Conservation (phyloP, 2,797 vertebrate species). For the Enteromius mattozi region DNA sequence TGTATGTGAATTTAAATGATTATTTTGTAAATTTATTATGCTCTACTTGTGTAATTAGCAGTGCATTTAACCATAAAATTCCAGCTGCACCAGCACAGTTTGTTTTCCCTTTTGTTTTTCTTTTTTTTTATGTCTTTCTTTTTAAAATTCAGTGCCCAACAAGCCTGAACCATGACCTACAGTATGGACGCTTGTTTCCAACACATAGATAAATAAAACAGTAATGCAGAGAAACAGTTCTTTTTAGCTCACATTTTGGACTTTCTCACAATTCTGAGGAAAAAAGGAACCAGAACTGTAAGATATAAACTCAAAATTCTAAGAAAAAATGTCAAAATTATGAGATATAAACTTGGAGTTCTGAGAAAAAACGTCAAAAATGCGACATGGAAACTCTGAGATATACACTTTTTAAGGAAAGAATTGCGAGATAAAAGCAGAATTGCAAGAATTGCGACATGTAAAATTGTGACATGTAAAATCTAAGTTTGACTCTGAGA, state of each 20-base stretch:
- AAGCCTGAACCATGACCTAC: background rate
- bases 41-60: background rate
- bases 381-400: background rate
- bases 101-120: background rate
- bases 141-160: background rate
- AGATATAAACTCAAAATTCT: background rate
- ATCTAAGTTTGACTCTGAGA: background rate
- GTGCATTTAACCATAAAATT: background rate
- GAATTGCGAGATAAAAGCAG: background rate
- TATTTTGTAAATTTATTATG: constrained; percentile 5
- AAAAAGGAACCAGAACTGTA: background rate
- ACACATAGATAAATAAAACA: background rate
- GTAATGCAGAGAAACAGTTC: background rate
- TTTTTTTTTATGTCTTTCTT: constrained; percentile 33
- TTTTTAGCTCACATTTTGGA: background rate
- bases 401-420: background rate
- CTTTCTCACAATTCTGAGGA: background rate
- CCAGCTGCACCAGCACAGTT: background rate
- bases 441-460: background rate
- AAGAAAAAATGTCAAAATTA: background rate
- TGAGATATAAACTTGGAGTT: background rate
- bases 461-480: too few species aligned
- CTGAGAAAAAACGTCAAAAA: background rate
- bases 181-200: background rate
- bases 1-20: background rate